Evolutionary conservation across 2,888 invertebrate species (phyloP).

Genomic region (Lycophotia porphyrea): DNA sequence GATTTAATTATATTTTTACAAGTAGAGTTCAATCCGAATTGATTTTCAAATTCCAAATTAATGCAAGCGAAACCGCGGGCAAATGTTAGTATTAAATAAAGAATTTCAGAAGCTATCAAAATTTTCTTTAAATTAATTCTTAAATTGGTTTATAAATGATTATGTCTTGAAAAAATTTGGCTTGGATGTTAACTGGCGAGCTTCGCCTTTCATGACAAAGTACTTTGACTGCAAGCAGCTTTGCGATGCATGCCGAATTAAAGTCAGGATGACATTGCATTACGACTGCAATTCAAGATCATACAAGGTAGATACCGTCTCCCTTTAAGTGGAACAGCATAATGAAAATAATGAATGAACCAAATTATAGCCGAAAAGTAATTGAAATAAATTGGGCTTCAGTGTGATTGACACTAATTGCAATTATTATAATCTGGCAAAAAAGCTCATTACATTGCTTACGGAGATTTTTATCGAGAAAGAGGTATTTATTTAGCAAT

Average conservation of each 20-base stretch:
- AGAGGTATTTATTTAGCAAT: conserved; percentile 41
- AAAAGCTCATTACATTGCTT: conserved; percentile 43
- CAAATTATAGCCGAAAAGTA: conserved; percentile 44
- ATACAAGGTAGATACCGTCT: conserved; percentile 42
- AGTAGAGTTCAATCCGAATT: no score
- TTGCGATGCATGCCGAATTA: conserved; percentile 25
- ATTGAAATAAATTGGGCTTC: conserved; percentile 58
- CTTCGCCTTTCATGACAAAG: conserved; percentile 23
- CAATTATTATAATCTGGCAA: conserved; percentile 43
- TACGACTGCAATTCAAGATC: conserved; percentile 40
- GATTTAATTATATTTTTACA: no score
- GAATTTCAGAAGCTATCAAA: conserved; percentile 3
- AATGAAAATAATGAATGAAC: conserved; percentile 55
- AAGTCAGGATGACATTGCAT: conserved; percentile 31
- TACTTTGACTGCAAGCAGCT: no score
- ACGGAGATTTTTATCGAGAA: conserved; percentile 46
- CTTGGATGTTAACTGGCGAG: background rate
- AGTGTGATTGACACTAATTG: conserved; percentile 56
- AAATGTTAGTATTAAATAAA: no score
- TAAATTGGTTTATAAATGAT: conserved; percentile 12
- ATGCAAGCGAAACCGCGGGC: no score
- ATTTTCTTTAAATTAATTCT: background rate
- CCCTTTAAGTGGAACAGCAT: conserved; percentile 33
- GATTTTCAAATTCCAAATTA: no score
- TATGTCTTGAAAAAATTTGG: conserved; percentile 8